Percentiles rank a stretch among this genome's conserved stretches.
Conservation (phyloP, 1,140 invertebrate genomes). For the Agrilus planipennis region DNA sequence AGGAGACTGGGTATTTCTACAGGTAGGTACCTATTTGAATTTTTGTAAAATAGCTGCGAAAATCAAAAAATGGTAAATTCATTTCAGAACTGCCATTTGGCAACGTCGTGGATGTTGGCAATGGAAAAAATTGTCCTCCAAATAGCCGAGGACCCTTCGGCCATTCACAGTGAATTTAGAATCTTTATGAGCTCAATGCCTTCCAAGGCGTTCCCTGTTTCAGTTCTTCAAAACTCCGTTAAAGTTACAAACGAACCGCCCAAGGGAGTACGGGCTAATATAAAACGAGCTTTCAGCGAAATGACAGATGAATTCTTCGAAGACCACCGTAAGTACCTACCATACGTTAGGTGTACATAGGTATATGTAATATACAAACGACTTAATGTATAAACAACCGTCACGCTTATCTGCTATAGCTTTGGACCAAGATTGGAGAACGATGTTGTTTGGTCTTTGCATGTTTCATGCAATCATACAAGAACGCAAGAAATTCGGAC, state of each 20-base stretch:
- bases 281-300: constrained; percentile 69
- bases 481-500: constrained; percentile 83
- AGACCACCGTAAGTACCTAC: constrained; percentile 48
- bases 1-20: constrained; percentile 78
- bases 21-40: constrained; percentile 30
- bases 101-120: constrained; percentile 77
- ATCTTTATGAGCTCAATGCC: constrained; percentile 84
- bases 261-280: constrained; percentile 70
- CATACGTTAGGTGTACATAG: too few relatives aligned
- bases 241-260: constrained; percentile 91
- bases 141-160: constrained; percentile 48
- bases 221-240: constrained; percentile 80
- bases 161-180: constrained; percentile 60
- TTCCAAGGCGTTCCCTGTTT: constrained; percentile 73
- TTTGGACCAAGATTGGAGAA: constrained; percentile 58
- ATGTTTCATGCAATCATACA: constrained; percentile 80
- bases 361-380: background rate
- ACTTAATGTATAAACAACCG: background rate
- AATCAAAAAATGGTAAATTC: too few relatives aligned
- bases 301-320: constrained; percentile 70
- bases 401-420: constrained; percentile 37
- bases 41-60: constrained; percentile 21
- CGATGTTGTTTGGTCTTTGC: constrained; percentile 63
- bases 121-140: constrained; percentile 59
- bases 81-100: constrained; percentile 80